Evolutionary conservation across 2,797 vertebrate genomes (phyloP).

Genomic region (Lindbergichthys nudifrons): DNA sequence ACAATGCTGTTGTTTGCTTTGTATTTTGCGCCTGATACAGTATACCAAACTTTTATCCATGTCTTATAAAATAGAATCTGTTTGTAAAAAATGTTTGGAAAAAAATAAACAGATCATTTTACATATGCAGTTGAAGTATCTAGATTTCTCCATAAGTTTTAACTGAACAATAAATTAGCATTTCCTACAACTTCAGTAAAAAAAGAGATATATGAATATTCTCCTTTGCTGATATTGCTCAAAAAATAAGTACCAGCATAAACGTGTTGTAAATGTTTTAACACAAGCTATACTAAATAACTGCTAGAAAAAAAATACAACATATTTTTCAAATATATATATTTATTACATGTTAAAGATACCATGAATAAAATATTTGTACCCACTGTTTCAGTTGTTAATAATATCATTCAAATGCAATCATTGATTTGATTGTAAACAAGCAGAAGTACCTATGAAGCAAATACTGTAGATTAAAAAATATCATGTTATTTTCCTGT

Average conservation of each 20-base stretch:
- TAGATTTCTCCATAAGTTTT: constrained; percentile 75
- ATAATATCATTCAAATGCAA: constrained; percentile 17
- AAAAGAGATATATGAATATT: background rate
- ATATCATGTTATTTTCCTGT: background rate
- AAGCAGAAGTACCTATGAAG: constrained; percentile 27
- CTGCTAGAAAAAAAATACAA: constrained; percentile 6
- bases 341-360: constrained; percentile 32
- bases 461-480: constrained; percentile 10
- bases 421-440: constrained; percentile 34
- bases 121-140: constrained; percentile 39
- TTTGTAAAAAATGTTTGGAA: background rate
- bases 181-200: background rate
- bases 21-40: background rate
- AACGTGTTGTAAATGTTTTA: background rate
- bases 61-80: background rate
- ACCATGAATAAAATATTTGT: background rate
- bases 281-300: constrained; percentile 4
- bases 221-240: background rate
- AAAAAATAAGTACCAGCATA: constrained; percentile 18
- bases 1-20: background rate
- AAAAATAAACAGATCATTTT: background rate
- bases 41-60: background rate
- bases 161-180: constrained; percentile 15
- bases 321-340: background rate
- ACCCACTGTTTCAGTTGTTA: background rate